A percentile compares a stretch with the other conserved stretches of the same genome.
phyloP scores from a whole-genome alignment of 2,797 vertebrate genomes.

The Delichon dasypus region DNA sequence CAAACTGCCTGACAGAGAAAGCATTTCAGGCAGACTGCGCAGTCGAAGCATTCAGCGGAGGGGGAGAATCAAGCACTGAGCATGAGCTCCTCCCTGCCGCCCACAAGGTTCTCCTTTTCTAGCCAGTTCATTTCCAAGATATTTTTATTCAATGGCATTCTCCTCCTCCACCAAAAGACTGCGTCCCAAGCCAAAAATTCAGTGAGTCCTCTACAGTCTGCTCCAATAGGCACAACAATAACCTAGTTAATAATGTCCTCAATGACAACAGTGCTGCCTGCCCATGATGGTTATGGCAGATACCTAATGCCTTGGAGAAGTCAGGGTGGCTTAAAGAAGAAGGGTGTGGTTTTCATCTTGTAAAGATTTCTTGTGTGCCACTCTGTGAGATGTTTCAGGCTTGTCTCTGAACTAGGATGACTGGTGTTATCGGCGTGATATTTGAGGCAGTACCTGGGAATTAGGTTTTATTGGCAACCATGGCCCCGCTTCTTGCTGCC shows the following conservation, averaged over 20 bases:
- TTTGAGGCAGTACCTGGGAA: neutral
- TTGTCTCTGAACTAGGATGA: neutral
- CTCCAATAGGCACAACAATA: neutral
- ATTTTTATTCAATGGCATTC: neutral
- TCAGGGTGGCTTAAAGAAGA: neutral
- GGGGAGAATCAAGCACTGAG: neutral
- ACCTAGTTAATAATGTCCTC: neutral
- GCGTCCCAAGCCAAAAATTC: neutral
- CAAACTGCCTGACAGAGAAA: neutral
- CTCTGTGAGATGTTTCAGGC: neutral
- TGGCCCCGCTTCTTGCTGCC: neutral
- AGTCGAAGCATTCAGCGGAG: neutral
- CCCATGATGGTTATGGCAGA: neutral
- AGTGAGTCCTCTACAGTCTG: neutral
- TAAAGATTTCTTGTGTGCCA: neutral
- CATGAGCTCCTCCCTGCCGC: neutral
- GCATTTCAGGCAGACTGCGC: neutral
- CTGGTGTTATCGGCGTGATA: neutral
- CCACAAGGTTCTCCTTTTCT: neutral
- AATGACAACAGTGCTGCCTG: neutral
- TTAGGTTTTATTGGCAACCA: neutral
- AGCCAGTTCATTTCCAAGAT: conserved; percentile 3
- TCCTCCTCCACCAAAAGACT: neutral
- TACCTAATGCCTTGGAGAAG: neutral
- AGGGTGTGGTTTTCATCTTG: fast-evolving